Evolutionary conservation across 2,113 vertebrate species (phyloP).

Genomic region (Sceloporus undulatus): DNA sequence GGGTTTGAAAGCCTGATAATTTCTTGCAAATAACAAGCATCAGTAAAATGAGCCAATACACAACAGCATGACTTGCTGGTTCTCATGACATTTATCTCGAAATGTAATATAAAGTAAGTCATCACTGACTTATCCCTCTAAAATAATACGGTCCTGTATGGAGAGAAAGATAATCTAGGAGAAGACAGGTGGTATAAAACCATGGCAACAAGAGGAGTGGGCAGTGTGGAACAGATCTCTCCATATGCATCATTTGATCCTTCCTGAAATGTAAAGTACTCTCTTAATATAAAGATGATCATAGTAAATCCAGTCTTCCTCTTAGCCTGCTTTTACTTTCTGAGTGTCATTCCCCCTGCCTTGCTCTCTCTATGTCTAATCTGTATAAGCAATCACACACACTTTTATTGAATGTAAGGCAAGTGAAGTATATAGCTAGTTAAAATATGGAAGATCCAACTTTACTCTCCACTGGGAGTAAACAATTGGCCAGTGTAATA

Average conservation of each 20-base stretch:
- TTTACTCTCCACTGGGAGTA: background rate
- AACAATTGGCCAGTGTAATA: background rate
- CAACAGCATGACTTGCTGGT: conserved; percentile 37
- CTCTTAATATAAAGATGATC: conserved; percentile 46
- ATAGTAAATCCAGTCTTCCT: conserved; percentile 27
- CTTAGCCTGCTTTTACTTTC: background rate
- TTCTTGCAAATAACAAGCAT: conserved; percentile 5
- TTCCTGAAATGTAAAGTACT: conserved; percentile 55
- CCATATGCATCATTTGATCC: conserved; percentile 62
- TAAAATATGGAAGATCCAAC: background rate
- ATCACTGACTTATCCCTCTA: conserved; percentile 61
- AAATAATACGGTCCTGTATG: conserved; percentile 38
- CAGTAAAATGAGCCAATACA: background rate
- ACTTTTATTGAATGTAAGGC: background rate
- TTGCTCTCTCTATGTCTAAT: background rate
- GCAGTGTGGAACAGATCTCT: conserved; percentile 61
- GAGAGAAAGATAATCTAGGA: conserved; percentile 62
- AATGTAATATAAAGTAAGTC: conserved; percentile 64
- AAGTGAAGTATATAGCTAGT: background rate
- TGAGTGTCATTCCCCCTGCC: conserved; percentile 3
- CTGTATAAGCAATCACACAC: conserved; percentile 36
- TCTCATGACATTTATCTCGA: conserved; percentile 48
- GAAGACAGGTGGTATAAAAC: conserved; percentile 70
- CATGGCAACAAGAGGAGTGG: conserved; percentile 69
- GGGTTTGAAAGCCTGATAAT: background rate